Conservation (phyloP, 2,113 vertebrate genomes). For the Isurus oxyrinchus region DNA sequence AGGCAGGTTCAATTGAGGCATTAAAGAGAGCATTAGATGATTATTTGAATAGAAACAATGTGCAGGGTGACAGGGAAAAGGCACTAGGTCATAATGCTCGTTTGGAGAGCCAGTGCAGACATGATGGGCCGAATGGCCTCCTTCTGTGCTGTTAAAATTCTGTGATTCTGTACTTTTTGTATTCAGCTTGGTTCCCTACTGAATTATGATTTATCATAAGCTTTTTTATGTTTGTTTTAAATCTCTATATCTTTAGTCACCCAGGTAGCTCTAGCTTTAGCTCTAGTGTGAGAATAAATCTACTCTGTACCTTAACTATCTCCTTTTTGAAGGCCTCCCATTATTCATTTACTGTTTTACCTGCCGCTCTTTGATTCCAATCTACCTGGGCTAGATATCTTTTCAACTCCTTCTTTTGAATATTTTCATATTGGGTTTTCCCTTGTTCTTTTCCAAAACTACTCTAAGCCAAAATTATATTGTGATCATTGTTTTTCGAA, state of each 20-base stretch:
- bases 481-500: background rate
- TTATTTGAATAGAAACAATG: too few species aligned
- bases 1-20: too few species aligned
- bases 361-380: background rate
- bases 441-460: background rate
- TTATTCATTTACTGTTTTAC: background rate
- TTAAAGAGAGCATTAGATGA: too few species aligned
- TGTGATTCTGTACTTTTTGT: too few species aligned
- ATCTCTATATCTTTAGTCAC: background rate
- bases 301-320: background rate
- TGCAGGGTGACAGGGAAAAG: too few species aligned
- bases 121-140: too few species aligned
- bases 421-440: too few species aligned
- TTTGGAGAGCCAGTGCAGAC: too few species aligned
- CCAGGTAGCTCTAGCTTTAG: background rate
- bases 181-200: too few species aligned
- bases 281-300: background rate
- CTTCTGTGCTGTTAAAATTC: too few species aligned
- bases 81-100: too few species aligned
- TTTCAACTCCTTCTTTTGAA: background rate
- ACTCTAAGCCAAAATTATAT: background rate
- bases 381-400: background rate
- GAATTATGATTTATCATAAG: too few species aligned
- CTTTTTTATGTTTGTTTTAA: background rate
- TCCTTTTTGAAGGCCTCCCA: background rate